Conservation (phyloP, 2,797 vertebrate genomes). For the Alosa sapidissima region DNA sequence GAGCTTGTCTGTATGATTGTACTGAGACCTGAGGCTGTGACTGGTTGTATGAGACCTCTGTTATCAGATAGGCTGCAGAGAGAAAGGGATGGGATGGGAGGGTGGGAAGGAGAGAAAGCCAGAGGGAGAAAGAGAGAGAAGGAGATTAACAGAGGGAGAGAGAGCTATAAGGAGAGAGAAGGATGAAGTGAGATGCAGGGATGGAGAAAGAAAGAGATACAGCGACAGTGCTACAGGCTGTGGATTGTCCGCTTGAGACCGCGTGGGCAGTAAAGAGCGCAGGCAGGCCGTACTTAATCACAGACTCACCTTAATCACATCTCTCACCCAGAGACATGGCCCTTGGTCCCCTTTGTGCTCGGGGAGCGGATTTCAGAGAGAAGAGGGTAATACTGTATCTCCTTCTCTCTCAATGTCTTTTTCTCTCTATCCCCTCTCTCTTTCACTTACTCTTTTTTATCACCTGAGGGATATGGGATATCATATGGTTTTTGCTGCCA, state of each 20-base stretch:
- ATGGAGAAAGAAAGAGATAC: not conserved
- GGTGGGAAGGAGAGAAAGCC: not conserved
- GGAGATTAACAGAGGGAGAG: not conserved
- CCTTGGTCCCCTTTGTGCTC: not conserved
- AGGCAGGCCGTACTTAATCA: slow-evolving; percentile 1
- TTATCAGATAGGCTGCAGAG: not conserved
- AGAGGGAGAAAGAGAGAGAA: slow-evolving; percentile 42
- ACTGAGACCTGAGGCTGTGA: not conserved
- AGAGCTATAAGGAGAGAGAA: not conserved
- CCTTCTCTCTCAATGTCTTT: not conserved
- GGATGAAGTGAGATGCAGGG: not conserved
- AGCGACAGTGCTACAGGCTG: not conserved
- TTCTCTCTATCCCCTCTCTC: no score
- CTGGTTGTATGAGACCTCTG: not conserved
- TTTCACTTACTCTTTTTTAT: no score
- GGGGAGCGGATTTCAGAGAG: not conserved
- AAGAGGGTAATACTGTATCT: not conserved
- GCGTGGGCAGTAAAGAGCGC: not conserved
- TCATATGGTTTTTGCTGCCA: no score
- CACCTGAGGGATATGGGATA: no score
- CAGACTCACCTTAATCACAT: not conserved
- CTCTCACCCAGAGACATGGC: not conserved
- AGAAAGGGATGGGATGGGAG: not conserved
- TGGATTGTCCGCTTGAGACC: not conserved
- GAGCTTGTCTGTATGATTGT: not conserved